Conservation (phyloP, 2,113 vertebrate species). For the Piaya cayana region DNA sequence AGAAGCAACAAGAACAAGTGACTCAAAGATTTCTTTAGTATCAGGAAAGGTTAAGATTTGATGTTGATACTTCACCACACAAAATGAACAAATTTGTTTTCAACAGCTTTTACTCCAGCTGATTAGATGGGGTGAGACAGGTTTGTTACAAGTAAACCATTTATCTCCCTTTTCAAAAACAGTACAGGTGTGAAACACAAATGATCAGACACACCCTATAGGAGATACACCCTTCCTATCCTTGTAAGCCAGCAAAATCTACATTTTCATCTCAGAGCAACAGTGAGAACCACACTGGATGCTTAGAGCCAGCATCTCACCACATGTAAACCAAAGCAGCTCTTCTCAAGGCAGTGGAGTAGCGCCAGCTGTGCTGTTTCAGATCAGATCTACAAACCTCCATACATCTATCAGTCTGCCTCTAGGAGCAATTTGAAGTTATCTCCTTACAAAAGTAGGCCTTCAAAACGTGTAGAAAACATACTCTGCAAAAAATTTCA, state of each 20-base stretch:
- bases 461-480: neutral
- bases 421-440: neutral
- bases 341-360: conserved; percentile 10
- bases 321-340: neutral
- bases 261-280: conserved; percentile 20
- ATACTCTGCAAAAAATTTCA: neutral
- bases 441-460: neutral
- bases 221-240: conserved; percentile 30
- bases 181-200: neutral
- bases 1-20: neutral
- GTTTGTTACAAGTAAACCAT: conserved; percentile 23
- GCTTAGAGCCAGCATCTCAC: conserved; percentile 22
- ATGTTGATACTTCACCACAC: neutral
- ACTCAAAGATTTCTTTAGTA: neutral
- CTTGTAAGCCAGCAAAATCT: conserved; percentile 27
- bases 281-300: neutral
- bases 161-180: conserved; percentile 15
- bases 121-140: conserved; percentile 11
- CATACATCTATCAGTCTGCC: neutral
- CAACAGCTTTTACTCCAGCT: conserved; percentile 5
- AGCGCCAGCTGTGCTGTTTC: neutral
- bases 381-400: conserved; percentile 32
- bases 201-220: conserved; percentile 27
- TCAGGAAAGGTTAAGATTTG: neutral
- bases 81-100: conserved; percentile 37